Percentiles rank a stretch among this genome's conserved stretches.
These are phyloP conservation scores for Phymorhynchus buccinoides DNA, from an alignment of 1,140 invertebrate species.

Conservation along the genomic window DNA sequence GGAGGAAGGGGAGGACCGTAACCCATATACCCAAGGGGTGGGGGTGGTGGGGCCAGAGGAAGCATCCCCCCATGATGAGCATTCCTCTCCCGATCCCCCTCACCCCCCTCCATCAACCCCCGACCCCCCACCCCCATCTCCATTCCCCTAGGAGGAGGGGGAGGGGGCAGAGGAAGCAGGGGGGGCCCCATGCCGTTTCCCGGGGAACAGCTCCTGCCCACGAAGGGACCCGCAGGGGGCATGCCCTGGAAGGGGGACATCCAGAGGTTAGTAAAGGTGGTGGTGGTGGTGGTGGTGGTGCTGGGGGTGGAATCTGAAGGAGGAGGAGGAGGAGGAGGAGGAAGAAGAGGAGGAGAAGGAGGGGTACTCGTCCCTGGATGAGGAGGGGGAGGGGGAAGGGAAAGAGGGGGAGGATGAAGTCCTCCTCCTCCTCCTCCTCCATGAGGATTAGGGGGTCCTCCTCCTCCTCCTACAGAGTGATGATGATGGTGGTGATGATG, in stretches of 20 bases:
- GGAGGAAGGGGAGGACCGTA: constrained; percentile 45
- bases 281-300: not conserved
- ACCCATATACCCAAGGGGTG: not conserved
- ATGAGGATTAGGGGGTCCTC: too few species aligned
- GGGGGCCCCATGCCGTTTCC: not conserved
- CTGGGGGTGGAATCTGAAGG: not conserved
- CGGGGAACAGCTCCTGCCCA: constrained; percentile 24
- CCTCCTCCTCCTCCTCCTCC: too few species aligned
- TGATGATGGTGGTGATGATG: too few species aligned
- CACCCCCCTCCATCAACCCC: not conserved
- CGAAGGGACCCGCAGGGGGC: constrained; percentile 33
- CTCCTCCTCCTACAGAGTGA: too few species aligned
- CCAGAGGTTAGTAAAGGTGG: not conserved
- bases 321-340: constrained; percentile 38
- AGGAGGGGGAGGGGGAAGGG: too few species aligned
- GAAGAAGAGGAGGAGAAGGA: too few species aligned
- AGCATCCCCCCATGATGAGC: not conserved
- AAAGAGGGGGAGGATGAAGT: too few species aligned
- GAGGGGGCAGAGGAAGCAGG: constrained; percentile 15
- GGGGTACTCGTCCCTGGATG: too few species aligned
- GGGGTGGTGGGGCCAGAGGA: not conserved
- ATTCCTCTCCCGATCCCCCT: not conserved
- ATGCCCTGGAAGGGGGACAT: constrained; percentile 29
- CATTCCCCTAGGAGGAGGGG: constrained; percentile 45
- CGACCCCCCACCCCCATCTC: not conserved